Conservation (phyloP, 92 coral and sea anemone genomes). For the Palythoa caribaeorum region DNA sequence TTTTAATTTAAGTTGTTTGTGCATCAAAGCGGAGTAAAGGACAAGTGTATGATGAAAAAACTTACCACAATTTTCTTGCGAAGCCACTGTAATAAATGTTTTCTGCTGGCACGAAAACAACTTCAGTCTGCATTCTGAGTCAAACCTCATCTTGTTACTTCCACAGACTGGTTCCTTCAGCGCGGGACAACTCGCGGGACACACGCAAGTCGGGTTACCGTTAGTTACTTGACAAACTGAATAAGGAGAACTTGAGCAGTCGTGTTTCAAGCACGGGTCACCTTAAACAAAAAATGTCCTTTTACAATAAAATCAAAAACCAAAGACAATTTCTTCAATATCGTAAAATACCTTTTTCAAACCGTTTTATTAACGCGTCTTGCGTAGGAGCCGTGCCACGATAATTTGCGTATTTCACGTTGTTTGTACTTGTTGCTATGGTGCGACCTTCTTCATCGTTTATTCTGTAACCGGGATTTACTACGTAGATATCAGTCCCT, state of each 20-base stretch:
- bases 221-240: not conserved
- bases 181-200: not conserved
- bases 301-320: not conserved
- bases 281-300: not conserved
- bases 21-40: no score
- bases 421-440: slow-evolving; percentile 20
- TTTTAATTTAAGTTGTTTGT: no score
- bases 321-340: not conserved
- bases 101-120: not conserved
- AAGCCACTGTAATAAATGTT: not conserved
- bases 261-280: not conserved
- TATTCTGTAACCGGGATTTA: slow-evolving; percentile 34
- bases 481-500: slow-evolving; percentile 27
- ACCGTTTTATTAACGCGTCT: not conserved
- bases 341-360: not conserved
- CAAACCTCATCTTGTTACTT: not conserved
- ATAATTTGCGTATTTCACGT: not conserved
- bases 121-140: not conserved
- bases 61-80: not conserved
- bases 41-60: no score
- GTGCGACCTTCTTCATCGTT: slow-evolving; percentile 31
- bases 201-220: not conserved
- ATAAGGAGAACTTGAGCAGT: not conserved
- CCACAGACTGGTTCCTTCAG: not conserved
- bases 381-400: not conserved